phyloP scores from a whole-genome alignment of 1,140 invertebrate genomes.

The Drosophila bifasciata region DNA sequence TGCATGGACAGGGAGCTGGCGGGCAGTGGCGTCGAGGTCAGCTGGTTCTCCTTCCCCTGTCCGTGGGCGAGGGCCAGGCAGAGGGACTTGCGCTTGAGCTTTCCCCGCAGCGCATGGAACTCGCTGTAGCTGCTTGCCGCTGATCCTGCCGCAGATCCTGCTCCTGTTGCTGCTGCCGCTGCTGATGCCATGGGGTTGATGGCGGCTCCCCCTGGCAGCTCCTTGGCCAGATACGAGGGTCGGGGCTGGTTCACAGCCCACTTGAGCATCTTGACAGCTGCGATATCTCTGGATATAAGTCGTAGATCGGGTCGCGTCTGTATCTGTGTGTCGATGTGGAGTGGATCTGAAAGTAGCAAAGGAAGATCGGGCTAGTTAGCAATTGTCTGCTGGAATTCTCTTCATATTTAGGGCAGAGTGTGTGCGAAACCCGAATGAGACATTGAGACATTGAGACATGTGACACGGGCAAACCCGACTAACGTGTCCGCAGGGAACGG shows the following conservation, averaged over 20 bases:
- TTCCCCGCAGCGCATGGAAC: conserved; percentile 43
- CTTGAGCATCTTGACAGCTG: conserved; percentile 79
- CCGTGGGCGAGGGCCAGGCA: conserved; percentile 1
- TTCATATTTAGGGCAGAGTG: not conserved
- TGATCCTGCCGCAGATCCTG: not conserved
- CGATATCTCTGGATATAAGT: conserved; percentile 12
- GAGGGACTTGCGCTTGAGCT: conserved; percentile 50
- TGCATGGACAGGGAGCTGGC: conserved; percentile 16
- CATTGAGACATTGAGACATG: no score
- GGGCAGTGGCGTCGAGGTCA: conserved; percentile 77
- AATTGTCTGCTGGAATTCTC: conserved; percentile 8
- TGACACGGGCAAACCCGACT: conserved; percentile 16
- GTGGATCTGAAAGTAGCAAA: conserved; percentile 29
- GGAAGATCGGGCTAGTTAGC: conserved; percentile 38
- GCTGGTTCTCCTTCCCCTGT: conserved; percentile 73
- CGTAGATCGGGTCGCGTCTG: conserved; percentile 1
- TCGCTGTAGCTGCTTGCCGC: conserved; percentile 40
- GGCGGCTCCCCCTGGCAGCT: conserved; percentile 22
- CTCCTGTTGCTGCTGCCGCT: not conserved
- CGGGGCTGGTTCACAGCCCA: conserved; percentile 81
- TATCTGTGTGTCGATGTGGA: not conserved
- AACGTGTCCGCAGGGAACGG: conserved; percentile 29
- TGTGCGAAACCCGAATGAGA: not conserved
- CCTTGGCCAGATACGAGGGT: conserved; percentile 62
- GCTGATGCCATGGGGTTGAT: conserved; percentile 8